These are phyloP conservation scores for Pedionomus torquatus DNA, from an alignment of 2,113 vertebrate species.

Conservation along the genomic window DNA sequence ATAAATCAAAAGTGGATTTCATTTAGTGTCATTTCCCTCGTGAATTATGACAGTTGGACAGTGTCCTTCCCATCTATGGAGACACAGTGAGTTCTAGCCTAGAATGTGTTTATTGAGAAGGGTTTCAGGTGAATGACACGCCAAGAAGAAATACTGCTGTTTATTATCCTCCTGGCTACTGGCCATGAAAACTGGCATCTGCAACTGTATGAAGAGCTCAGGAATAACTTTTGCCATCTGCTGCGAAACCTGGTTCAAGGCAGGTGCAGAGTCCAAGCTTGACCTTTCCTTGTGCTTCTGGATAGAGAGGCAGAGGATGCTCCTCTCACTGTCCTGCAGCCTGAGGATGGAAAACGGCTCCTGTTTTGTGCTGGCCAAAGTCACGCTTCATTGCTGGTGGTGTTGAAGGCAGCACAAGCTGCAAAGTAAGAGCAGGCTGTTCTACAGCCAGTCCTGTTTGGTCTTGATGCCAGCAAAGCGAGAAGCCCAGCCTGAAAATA, in stretches of 20 bases:
- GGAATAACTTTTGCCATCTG: conserved; percentile 53
- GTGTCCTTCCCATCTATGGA: conserved; percentile 35
- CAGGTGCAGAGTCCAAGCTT: conserved; percentile 15
- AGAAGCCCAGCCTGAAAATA: conserved; percentile 8
- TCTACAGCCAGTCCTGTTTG: background rate
- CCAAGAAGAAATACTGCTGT: conserved; percentile 32
- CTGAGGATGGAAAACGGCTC: background rate
- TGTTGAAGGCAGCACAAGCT: conserved; percentile 62
- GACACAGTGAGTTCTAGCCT: conserved; percentile 6
- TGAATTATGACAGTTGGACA: conserved; percentile 22
- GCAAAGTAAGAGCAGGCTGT: background rate
- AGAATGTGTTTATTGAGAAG: conserved; percentile 10
- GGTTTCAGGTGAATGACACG: conserved; percentile 38
- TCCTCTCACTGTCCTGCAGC: background rate
- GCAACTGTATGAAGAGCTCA: conserved; percentile 15
- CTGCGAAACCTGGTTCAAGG: conserved; percentile 11
- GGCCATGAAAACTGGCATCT: conserved; percentile 24
- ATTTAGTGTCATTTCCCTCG: conserved; percentile 42
- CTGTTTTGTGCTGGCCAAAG: conserved; percentile 47
- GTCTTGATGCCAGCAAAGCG: background rate
- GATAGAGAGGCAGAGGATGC: background rate
- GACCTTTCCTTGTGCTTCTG: background rate
- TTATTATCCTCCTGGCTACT: conserved; percentile 48
- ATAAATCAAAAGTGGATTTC: conserved; percentile 36
- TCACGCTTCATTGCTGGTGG: conserved; percentile 67